Base-by-base conservation (phyloP, 2,113 vertebrate species). In the Chlamydotis undulata region DNA sequence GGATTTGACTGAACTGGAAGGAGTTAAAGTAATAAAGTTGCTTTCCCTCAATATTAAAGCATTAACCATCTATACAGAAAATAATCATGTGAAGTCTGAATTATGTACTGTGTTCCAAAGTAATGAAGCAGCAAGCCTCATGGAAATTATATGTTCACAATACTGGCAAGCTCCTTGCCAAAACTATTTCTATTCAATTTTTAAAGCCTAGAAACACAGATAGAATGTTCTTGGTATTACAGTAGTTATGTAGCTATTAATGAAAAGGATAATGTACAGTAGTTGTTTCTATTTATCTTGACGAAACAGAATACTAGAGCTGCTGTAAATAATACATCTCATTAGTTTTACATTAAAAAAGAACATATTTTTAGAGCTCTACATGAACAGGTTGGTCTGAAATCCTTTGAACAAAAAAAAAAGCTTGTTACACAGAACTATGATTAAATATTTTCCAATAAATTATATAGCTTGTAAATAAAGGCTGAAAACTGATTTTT, bases 291-390 rank as follows among this genome's bases (percentile, higher is more conserved):
- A 56, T 78, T 90, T 86, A 67, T 63, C 35, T 33, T 69, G 65
- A 89, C 53, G 96, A 93, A 90, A 84, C 17, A 78, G 47, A 53
- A 2, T 59, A 61, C 43, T 41, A 35, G 10, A 49, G 29, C 9
- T 0, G 0, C 29, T 80, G 41, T 81, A 95, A 91, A 78, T 73
- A 29, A 14, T 63, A 67, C 14, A 56, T 61, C 56, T 76, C 33
- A 69, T 91, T 75, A 73, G 67, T 86, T 88, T 93, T 97, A 28
- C 53, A 73, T 94, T 80, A 12, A 73, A 88, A 95, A 95, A 70
- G 4, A 43, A 79, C 8, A 41, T 0, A 41, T 92, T 94, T 88
- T 88, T 92, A 75, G 21, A 67, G 24, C 6, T 64, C 31, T 85
- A 39, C 14, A 31, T 79, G 29, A 91, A 61, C 53, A 89, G 19